A percentile compares a stretch with the other conserved stretches of the same genome.
phyloP scores from a whole-genome alignment of 2,888 invertebrate species.

The Ditylenchus weischeri region DNA sequence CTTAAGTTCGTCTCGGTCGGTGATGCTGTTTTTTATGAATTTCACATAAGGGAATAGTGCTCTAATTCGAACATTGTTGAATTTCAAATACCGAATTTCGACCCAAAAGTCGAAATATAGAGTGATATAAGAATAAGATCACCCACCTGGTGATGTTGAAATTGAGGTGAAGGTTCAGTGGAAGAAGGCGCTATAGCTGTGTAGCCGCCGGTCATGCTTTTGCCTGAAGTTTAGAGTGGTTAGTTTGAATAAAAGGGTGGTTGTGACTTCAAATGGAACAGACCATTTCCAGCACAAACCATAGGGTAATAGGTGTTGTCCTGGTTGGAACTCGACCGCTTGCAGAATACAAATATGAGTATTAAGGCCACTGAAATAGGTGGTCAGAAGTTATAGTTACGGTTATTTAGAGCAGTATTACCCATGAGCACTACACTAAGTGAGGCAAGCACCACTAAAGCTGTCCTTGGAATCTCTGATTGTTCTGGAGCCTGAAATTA shows the following conservation, averaged over 20 bases:
- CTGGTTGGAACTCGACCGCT: conserved; percentile 8
- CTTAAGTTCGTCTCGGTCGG: too few species aligned
- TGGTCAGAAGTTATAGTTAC: too few species aligned
- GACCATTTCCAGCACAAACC: conserved; percentile 17
- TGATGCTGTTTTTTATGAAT: too few species aligned
- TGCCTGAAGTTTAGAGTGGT: conserved; percentile 33
- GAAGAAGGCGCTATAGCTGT: conserved; percentile 47
- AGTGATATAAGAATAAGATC: too few species aligned
- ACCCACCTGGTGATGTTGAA: conserved; percentile 22
- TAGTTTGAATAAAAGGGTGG: conserved; percentile 5
- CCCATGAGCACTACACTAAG: conserved; percentile 11
- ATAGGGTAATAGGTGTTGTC: conserved; percentile 15
- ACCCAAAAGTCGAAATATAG: too few species aligned
- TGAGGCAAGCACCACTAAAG: conserved; percentile 7
- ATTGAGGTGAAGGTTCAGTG: conserved; percentile 50
- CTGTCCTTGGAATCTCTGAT: conserved; percentile 9
- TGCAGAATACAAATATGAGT: conserved; percentile 14
- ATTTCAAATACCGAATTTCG: too few species aligned
- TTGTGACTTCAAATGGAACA: background rate
- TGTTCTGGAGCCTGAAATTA: conserved; percentile 6
- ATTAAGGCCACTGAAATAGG: conserved; percentile 8
- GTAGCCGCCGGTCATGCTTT: conserved; percentile 38
- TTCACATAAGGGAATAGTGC: too few species aligned
- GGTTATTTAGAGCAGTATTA: too few species aligned
- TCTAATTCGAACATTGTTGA: too few species aligned